phyloP scores from a whole-genome alignment of 2,888 invertebrate genomes.

The Mythimna impura region DNA sequence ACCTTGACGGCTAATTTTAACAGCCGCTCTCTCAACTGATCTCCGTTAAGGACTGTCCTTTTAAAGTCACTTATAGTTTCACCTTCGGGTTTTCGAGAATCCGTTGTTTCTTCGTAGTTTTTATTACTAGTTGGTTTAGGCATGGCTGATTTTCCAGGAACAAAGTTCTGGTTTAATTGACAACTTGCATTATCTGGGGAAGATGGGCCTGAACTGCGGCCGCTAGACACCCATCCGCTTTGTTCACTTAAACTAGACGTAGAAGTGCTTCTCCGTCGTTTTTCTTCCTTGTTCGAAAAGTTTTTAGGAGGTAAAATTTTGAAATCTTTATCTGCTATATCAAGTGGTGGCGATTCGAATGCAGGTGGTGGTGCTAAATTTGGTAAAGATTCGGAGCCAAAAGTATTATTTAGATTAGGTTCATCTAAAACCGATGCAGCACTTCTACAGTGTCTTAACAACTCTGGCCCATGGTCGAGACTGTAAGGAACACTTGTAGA shows the following conservation, averaged over 20 bases:
- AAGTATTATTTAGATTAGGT: constrained; percentile 86
- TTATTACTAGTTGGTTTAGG: constrained; percentile 76
- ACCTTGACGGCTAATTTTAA: constrained; percentile 91
- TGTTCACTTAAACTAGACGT: constrained; percentile 94
- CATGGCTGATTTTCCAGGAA: constrained; percentile 75
- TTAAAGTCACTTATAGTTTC: constrained; percentile 86
- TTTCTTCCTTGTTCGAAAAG: constrained; percentile 86
- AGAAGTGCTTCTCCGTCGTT: constrained; percentile 88
- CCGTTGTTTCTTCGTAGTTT: constrained; percentile 73
- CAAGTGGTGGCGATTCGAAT: constrained; percentile 90
- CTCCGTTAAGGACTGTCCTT: constrained; percentile 91
- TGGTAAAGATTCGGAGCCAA: constrained; percentile 93
- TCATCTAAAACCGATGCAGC: constrained; percentile 91
- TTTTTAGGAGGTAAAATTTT: constrained; percentile 88
- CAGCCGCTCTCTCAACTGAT: constrained; percentile 92
- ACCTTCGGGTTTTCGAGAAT: constrained; percentile 74
- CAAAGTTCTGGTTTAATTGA: constrained; percentile 88
- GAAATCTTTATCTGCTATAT: constrained; percentile 88
- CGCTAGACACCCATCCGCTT: constrained; percentile 97
- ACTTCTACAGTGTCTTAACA: constrained; percentile 90
- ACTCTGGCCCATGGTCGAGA: constrained; percentile 87
- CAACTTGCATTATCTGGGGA: constrained; percentile 90
- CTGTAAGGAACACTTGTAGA: constrained; percentile 92
- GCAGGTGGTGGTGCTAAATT: constrained; percentile 92
- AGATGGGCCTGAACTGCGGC: constrained; percentile 92